Evolutionary conservation across 1,140 invertebrate species (phyloP), one percentile per base, ranked within the genome.

Genomic region (Zelostemma sp.): DNA sequence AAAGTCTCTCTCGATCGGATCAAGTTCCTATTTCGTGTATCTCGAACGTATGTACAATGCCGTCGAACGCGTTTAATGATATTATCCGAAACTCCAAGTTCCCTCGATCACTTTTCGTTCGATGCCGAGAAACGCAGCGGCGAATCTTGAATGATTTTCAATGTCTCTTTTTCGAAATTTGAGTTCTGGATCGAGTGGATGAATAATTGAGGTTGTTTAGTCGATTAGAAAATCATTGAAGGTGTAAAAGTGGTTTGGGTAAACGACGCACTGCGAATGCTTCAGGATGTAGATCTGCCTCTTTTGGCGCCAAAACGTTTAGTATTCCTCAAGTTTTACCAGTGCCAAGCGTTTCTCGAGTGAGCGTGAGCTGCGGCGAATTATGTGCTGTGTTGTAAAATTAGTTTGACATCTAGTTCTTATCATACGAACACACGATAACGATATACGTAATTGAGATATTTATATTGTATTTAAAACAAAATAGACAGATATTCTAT

Each of bases 301-400:
- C 57, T 68, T 55, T 38, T 66, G 63, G 61, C 63, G 49, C 64
- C 64, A 70, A 68, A 74, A 68, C 64, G 65, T 74, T 68, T 66
- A 74, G 64, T 68, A 38, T 33, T 46, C 19, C 41, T 50, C 54
- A 63, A 68, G 56, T 72, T 72, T 61, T 51, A 65, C 55, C 43
- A 68, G 59, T 62, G 67, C 63, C 72, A 71, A 74, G 72, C 68
- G 72, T 74, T 74, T 74, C 64, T 66, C 55, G 64, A 71, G 50
- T 71, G 64, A 70, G 58, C 71, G 68, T 66, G 61, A 68, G 78
- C 78, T 76, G 80, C 78, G 81, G 68, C 76, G 76, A 83, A 77
- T 80, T 80, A 70, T 85, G 84, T 83, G 84, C 83, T 85, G 84
- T 85, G 84, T 84, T 85, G 79, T 83, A 85, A 84, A 82, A 77